These are phyloP conservation scores for Drosophila leonis DNA, from an alignment of 2,888 invertebrate genomes.

Conservation along the genomic window DNA sequence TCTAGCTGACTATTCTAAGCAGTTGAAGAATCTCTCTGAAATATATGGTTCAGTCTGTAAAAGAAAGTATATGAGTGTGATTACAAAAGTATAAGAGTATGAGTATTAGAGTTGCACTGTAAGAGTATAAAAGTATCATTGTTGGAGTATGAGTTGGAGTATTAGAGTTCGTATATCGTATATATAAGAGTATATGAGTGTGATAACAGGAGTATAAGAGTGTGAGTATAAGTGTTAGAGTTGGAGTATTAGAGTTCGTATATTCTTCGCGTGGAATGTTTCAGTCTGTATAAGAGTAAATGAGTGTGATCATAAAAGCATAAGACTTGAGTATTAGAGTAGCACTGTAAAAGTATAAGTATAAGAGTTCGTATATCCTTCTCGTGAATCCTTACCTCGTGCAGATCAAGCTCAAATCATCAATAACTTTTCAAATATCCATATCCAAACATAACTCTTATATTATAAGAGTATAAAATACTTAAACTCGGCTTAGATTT, in stretches of 20 bases:
- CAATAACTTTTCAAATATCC: too few species aligned
- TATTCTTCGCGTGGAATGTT: neutral
- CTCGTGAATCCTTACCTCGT: too few species aligned
- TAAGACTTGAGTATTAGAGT: neutral
- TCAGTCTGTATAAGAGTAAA: neutral
- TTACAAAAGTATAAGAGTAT: neutral
- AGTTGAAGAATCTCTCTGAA: neutral
- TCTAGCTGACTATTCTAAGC: neutral
- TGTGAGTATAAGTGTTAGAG: neutral
- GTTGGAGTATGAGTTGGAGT: too few species aligned
- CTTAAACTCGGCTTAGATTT: too few species aligned
- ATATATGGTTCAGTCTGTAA: neutral
- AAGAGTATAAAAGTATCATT: too few species aligned
- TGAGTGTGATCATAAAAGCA: too few species aligned
- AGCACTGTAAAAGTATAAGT: too few species aligned
- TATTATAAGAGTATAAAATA: too few species aligned
- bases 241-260: neutral
- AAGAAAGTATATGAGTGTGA: neutral
- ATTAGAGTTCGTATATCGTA: too few species aligned
- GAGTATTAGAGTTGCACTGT: neutral
- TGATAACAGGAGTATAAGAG: neutral
- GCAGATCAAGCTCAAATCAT: too few species aligned
- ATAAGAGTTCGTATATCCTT: neutral
- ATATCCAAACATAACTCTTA: too few species aligned
- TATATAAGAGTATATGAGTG: neutral